Evolutionary conservation across 2,888 invertebrate species (phyloP), one percentile per base, ranked within the genome.

Genomic region (Drosophila demipolita): DNA sequence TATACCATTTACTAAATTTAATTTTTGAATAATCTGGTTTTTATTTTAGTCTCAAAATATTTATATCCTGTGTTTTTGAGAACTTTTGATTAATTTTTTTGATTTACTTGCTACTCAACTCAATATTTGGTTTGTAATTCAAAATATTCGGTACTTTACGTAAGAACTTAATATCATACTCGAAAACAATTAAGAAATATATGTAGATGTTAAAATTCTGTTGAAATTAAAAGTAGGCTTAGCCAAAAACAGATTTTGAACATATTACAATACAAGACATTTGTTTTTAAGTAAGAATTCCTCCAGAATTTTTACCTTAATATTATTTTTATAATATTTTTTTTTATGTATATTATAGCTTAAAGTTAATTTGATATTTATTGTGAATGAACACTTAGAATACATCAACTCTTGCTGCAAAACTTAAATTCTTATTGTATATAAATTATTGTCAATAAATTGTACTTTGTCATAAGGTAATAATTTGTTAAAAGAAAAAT

Each of bases 391-490:
- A 15, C 23, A 45, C 23, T 15, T 15, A 20, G 20, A 23, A 0
- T 45, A 20, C 1, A 45, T 20, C 3, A 52, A 20, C 35, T 11
- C 26, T 26, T 42, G n/a, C 23, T 23, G 17, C 5, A 33, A n/a
- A 33, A 40, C 6, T 40, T 23, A 11, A 32, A 23, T 32, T 23
- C 23, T 58, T 17, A n/a, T 23, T 48, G n/a, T 15, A 48, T 15
- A 12, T 32, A 38, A 20, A 23, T 53, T 23, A 33, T 42, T 32
- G 20, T 29, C n/a, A 35, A 17, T 54, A 33, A 33, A 26, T 54
- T 64, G 36, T 32, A 58, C 45, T 20, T 45, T n/a, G 29, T 33
- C 3, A 35, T 57, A 35, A n/a, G 23, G 32, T 62, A 32, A 15
- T 20, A 33, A 45, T 33, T 23, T 17, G 29, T 29, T 5, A 29